A percentile compares a stretch with the other conserved stretches of the same genome.
Evolutionary conservation across 1,140 invertebrate genomes (phyloP).

Genomic region (Drosophila paulistorum): DNA sequence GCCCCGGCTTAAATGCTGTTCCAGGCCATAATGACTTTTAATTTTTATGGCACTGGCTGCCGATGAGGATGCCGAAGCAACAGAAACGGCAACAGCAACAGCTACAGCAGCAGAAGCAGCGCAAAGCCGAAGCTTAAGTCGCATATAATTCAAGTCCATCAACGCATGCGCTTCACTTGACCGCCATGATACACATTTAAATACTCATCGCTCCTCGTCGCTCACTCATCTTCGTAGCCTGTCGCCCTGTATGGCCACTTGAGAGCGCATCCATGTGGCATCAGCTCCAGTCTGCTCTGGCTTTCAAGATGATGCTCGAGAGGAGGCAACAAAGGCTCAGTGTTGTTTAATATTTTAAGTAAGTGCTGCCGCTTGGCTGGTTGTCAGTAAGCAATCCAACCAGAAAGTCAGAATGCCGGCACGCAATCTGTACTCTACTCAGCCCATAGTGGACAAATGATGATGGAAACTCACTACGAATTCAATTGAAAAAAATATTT

Average conservation of each 20-base stretch:
- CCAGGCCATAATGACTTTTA: constrained; percentile 81
- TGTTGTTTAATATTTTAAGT: constrained; percentile 80
- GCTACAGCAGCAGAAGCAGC: constrained; percentile 37
- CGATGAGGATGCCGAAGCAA: constrained; percentile 65
- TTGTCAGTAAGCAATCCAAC: constrained; percentile 19
- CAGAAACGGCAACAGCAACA: constrained; percentile 21
- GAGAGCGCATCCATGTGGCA: constrained; percentile 56
- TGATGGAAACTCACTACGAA: background rate
- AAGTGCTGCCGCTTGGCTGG: constrained; percentile 68
- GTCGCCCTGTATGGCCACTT: constrained; percentile 68
- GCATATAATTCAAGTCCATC: constrained; percentile 82
- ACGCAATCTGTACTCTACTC: background rate
- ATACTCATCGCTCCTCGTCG: constrained; percentile 56
- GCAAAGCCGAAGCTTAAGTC: constrained; percentile 71
- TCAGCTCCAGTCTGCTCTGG: constrained; percentile 36
- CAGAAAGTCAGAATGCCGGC: background rate
- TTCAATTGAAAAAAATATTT: too few species aligned
- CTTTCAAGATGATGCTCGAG: constrained; percentile 53
- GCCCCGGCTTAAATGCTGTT: constrained; percentile 76
- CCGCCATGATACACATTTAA: constrained; percentile 79
- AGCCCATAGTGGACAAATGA: background rate
- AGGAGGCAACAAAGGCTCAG: constrained; percentile 64
- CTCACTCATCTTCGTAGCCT: constrained; percentile 28
- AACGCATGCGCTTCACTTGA: constrained; percentile 81
- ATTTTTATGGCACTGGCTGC: constrained; percentile 81